A percentile compares a stretch with the other conserved stretches of the same genome.
phyloP scores from a whole-genome alignment of 1,140 invertebrate species.

The Piezodorus guildinii region DNA sequence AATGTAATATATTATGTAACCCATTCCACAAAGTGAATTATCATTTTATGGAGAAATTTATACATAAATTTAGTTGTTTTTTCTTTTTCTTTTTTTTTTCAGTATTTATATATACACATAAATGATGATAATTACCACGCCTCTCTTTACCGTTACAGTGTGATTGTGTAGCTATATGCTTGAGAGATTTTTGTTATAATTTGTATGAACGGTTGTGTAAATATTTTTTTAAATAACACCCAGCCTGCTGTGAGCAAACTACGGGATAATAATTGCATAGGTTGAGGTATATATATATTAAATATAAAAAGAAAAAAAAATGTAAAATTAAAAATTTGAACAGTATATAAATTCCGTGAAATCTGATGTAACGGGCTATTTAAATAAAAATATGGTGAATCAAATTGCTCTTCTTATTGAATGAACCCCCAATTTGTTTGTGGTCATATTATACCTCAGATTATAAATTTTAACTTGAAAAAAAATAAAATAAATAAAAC shows the following conservation, averaged over 20 bases:
- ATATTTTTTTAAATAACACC: constrained; percentile 9
- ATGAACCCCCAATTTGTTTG: too few relatives aligned
- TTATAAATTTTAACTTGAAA: too few relatives aligned
- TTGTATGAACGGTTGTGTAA: constrained; percentile 1
- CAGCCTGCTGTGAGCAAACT: constrained; percentile 12
- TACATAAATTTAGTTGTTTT: background rate
- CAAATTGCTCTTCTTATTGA: too few relatives aligned
- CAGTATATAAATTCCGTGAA: constrained; percentile 1
- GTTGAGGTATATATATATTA: constrained; percentile 3
- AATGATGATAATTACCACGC: background rate
- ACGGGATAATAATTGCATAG: constrained; percentile 13
- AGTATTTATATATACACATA: background rate
- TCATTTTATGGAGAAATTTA: too few relatives aligned
- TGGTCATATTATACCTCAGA: too few relatives aligned
- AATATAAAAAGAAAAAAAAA: too few relatives aligned
- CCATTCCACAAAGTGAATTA: too few relatives aligned
- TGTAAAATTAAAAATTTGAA: too few relatives aligned
- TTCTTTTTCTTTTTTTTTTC: background rate
- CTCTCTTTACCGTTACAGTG: background rate
- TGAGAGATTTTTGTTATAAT: constrained; percentile 6
- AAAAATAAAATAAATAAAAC: too few relatives aligned
- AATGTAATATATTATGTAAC: background rate
- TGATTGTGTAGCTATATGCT: background rate
- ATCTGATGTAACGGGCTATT: background rate
- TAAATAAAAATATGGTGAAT: constrained; percentile 8